Base-by-base conservation (phyloP, 1,140 invertebrate species). In the Psilanteris sp. region DNA sequence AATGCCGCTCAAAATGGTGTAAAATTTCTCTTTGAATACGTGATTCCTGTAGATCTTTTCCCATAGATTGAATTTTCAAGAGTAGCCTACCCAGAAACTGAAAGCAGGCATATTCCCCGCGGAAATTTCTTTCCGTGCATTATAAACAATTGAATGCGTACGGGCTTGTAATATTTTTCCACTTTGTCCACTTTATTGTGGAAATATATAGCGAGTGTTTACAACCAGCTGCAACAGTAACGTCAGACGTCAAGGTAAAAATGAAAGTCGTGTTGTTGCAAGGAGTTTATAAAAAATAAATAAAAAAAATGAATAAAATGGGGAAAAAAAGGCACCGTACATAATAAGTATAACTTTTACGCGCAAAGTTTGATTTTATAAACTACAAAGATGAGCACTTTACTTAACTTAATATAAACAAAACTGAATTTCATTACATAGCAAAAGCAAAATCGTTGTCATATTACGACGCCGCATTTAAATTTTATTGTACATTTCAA, bases 1-100 rank as follows among this genome's bases (percentile, higher is more conserved):
- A 70, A 68, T 39, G 37, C 31, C 27, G 66, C 29, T 52, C 37
- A 70, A 70, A 70, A 70, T 29, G 36, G 43, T 59, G 66, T 52
- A 59, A 70, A 70, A 70, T 59, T 50, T 59, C 29, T n/a, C 54
- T 70, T 59, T 70, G 66, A 70, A 59, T 70, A 59, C 52, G 41
- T 57, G 50, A 68, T 57, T 68, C 32, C 27, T 15, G 9, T 4
- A 8, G 14, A 26, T 57, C 26, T 46, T 41, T 68, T 16, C 16
- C 24, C 31, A 48, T 68, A 29, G 43, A 68, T 68, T 68, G 43
- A 68, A 57, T 68, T 68, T 54, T 39, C 6, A 13, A n/a, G 4
- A n/a, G 4, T 41, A 8, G 43, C 24, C 52, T 37, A 31, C 20
- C 9, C 8, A 10, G 20, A 64, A 64, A 34, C 8, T 16, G 20